Evolutionary conservation across 2,797 vertebrate species (phyloP), one percentile per base, ranked within the genome.

Genomic region (Mus minutoides): DNA sequence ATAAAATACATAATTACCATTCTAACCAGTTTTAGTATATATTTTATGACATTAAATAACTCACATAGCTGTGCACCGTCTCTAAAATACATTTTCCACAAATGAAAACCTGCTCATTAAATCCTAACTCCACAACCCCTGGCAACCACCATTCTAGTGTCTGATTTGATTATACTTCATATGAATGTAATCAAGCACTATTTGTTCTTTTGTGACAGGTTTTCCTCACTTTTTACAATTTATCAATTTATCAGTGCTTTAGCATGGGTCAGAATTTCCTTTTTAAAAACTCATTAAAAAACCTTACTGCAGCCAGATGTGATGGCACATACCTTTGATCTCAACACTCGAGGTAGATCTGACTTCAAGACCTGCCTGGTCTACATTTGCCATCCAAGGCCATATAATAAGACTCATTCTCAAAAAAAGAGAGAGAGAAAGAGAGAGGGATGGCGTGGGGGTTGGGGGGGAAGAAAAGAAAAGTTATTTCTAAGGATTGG

Each of bases 241-340:
- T 29, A 95, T 96, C 73, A 75, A 37, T 80, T 92, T 78, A 90
- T 83, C 37, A 37, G 37, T 75, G 34, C 60, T 75, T 67, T 91
- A 88, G 29, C 43, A 62, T 62, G 16, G 43, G 40, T 94, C 80
- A 92, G 43, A 79, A 94, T 92, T 87, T 82, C 69, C 10, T 34
- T 60, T 60, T n/a, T 67, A 43, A 46, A 64, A 84, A 64, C 62
- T 84, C 24, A 60, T 83, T 85, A 29, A 46, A 54, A 37, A 71
- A 31, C 24, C 21, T 86, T 69, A 26, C 34, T 86, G 21, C 21
- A 49, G 40, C 19, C 11, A 6, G 29, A 34, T 49, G 43, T 85
- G 29, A 29, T 85, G 17, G 29, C 60, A 85, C 40, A 85, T 19
- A 64, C 60, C 58, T 84, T 64, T 85, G 79, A 85, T 85, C 82